These are phyloP conservation scores for Calephelis virginiensis DNA, from an alignment of 1,140 invertebrate genomes.

Conservation along the genomic window DNA sequence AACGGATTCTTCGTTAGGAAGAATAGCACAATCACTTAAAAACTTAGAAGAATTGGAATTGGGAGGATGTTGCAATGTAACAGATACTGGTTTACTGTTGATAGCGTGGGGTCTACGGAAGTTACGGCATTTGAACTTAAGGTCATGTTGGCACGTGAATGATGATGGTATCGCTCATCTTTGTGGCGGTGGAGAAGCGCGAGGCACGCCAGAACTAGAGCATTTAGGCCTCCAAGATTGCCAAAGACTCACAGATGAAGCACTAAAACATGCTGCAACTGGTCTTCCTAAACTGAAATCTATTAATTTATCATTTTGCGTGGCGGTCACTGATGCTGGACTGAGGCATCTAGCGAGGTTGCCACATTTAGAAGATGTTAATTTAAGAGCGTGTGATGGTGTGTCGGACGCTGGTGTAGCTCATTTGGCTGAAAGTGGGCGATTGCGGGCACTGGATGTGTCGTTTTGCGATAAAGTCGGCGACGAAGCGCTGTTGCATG, in stretches of 20 bases:
- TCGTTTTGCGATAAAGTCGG: conserved; percentile 97
- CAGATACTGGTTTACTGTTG: conserved; percentile 90
- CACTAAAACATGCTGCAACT: conserved; percentile 89
- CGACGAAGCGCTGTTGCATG: conserved; percentile 91
- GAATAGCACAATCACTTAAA: conserved; percentile 91
- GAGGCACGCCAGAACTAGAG: conserved; percentile 87
- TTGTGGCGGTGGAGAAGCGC: conserved; percentile 85
- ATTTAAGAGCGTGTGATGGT: conserved; percentile 95
- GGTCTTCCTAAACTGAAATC: conserved; percentile 87
- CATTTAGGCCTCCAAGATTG: conserved; percentile 95
- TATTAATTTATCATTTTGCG: conserved; percentile 96
- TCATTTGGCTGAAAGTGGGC: conserved; percentile 92
- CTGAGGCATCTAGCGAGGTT: conserved; percentile 93
- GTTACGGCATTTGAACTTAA: conserved; percentile 89
- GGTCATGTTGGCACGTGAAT: conserved; percentile 95
- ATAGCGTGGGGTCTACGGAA: conserved; percentile 93
- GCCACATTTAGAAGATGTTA: conserved; percentile 90
- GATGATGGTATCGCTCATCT: conserved; percentile 93
- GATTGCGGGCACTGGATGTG: conserved; percentile 90
- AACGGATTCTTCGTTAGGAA: conserved; percentile 89
- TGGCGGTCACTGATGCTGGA: conserved; percentile 93
- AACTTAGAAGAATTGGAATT: conserved; percentile 93
- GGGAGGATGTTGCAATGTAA: conserved; percentile 94
- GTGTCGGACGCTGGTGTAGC: conserved; percentile 95
- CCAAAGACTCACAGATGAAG: conserved; percentile 94